Evolutionary conservation across 1,140 invertebrate species (phyloP), one percentile per base, ranked within the genome.

Genomic region (Armadillidium nasatum): DNA sequence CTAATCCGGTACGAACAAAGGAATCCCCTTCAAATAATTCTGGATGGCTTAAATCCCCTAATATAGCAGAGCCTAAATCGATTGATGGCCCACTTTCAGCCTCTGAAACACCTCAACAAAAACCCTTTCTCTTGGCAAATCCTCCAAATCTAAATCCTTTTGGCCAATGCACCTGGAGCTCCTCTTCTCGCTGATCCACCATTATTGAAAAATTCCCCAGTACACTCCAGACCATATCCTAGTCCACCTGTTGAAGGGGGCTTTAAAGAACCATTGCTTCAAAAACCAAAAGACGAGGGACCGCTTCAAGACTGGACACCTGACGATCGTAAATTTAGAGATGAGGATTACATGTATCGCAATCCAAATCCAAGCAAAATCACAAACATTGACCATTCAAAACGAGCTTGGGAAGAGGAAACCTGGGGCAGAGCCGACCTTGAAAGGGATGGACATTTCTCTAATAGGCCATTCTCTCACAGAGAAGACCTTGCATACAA

Each of bases 21-120:
- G 73, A 19, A 75, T 33, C 33, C 6, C 77, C 23, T 72, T 78
- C 19, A 74, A 78, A 19, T 75, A 74, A 22, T 74, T 74, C n/a
- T 73, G 74, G 15, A 46, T 46, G 22, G 69, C 68, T 71, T 66
- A 71, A 7, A 67, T 7, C 10, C 74, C 74, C 23, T 23, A 73
- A 43, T 72, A 44, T 22, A 73, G 15, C 43, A n/a, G 74, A 10
- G 43, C 60, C 21, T 22, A 66, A 15, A 60, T 10, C 60, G 7
- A 23, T 60, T 33, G 43, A 60, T 45, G 10, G 11, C 19, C 15
- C 11, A 13, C 19, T 19, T 15, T 19, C 50, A 60, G 19, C 19
- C 19, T 19, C 50, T 4, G 50, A 60, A 19, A 3, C 11, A 60
- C 50, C 2, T 13, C 50, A 13, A 19, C 19, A 13, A 19, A 60